Evolutionary conservation across 2,888 invertebrate genomes (phyloP).

Genomic region (Vanessa cardui): DNA sequence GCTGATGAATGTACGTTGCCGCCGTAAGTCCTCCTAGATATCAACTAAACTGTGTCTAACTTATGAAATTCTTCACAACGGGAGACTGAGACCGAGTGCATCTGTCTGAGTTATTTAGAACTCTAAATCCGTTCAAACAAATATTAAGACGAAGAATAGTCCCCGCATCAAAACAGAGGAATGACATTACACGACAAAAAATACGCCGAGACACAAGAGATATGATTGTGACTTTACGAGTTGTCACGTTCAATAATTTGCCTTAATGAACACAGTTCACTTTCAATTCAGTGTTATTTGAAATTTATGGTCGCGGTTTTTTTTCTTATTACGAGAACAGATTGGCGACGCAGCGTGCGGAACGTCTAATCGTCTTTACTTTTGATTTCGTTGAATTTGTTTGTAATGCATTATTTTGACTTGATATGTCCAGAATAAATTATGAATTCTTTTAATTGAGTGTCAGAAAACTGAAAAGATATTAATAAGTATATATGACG

Average conservation of each 20-base stretch:
- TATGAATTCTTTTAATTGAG: too few species aligned
- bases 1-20: conserved; percentile 26
- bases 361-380: not conserved
- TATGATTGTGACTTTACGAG: conserved; percentile 8
- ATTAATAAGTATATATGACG: not conserved
- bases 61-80: conserved; percentile 10
- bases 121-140: conserved; percentile 19
- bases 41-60: conserved; percentile 4
- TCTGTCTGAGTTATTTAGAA: conserved; percentile 21
- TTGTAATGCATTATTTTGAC: not conserved
- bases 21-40: conserved; percentile 1
- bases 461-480: too few species aligned
- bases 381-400: not conserved
- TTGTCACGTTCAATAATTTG: conserved; percentile 19
- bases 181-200: conserved; percentile 2
- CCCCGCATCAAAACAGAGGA: not conserved
- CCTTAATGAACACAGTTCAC: conserved; percentile 20
- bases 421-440: too few species aligned
- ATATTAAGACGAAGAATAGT: conserved; percentile 14
- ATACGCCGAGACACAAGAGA: not conserved
- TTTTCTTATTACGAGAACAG: not conserved
- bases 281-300: conserved; percentile 27
- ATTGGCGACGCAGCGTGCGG: not conserved
- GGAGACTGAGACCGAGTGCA: conserved; percentile 21
- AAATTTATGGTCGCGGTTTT: conserved; percentile 18